A percentile compares a stretch with the other conserved stretches of the same genome.
Conservation (phyloP, 2,888 invertebrate species). For the Macrosiphum euphorbiae region DNA sequence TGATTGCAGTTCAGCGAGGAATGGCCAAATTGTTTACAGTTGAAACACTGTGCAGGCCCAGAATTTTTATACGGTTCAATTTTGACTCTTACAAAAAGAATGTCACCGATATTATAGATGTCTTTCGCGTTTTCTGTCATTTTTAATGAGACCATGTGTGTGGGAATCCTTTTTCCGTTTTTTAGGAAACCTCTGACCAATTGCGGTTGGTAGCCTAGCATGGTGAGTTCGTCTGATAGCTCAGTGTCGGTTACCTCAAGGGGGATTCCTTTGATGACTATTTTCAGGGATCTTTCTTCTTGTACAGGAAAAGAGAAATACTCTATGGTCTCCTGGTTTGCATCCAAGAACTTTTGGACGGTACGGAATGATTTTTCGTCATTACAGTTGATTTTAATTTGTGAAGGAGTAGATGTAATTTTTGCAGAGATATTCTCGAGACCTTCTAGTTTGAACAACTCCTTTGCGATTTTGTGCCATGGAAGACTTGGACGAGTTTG, state of each 20-base stretch:
- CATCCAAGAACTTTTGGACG: background rate
- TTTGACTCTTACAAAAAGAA: too few relatives aligned
- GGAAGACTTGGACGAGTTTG: background rate
- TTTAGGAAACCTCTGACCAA: too few relatives aligned
- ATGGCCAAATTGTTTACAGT: too few relatives aligned
- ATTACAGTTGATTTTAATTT: background rate
- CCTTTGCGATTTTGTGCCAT: background rate
- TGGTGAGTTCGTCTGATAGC: background rate
- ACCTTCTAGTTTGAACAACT: background rate
- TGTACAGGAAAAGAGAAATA: background rate
- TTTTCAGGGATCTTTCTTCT: background rate
- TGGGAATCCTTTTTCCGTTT: too few relatives aligned
- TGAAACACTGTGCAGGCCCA: too few relatives aligned
- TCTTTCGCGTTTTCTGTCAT: too few relatives aligned
- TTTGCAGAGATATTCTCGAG: background rate
- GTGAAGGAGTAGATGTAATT: background rate
- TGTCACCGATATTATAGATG: too few relatives aligned
- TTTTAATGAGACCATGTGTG: too few relatives aligned
- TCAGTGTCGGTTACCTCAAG: background rate
- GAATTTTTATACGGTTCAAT: too few relatives aligned
- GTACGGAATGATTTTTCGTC: background rate
- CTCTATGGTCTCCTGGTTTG: background rate
- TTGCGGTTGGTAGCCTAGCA: too few relatives aligned
- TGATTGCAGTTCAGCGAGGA: too few relatives aligned
- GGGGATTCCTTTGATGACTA: background rate